Percentiles rank a stretch among this genome's conserved stretches.
Conservation (phyloP, 92 coral and sea anemone species). For the Palythoa grandis region DNA sequence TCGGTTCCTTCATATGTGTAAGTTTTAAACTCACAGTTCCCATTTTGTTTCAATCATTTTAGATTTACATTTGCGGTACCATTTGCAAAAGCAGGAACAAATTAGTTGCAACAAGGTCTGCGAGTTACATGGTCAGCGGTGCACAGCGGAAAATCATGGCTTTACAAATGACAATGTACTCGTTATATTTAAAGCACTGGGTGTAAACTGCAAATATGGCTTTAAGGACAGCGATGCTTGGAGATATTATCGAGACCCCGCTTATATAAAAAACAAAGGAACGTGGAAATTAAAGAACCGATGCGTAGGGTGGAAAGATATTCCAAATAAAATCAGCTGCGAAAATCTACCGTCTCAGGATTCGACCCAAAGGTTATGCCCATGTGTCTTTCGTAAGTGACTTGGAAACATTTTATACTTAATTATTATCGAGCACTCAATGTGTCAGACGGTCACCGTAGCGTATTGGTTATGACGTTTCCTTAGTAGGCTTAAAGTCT, state of each 20-base stretch:
- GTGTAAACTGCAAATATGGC: not conserved
- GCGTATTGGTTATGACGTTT: no score
- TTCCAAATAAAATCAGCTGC: conserved; percentile 1
- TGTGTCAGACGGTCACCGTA: no score
- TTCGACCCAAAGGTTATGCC: conserved; percentile 4
- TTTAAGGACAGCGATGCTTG: not conserved
- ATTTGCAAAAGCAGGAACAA: not conserved
- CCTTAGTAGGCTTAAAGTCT: no score
- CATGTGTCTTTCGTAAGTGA: conserved; percentile 4
- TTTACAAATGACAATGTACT: not conserved
- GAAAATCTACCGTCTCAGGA: not conserved
- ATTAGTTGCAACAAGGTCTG: conserved; percentile 10
- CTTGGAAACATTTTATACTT: not conserved
- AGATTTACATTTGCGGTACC: conserved; percentile 11
- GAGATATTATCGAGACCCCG: not conserved
- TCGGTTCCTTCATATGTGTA: no score
- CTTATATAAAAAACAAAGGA: not conserved
- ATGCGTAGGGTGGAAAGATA: conserved; percentile 25
- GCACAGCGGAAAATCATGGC: conserved; percentile 15
- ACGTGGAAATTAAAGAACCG: not conserved
- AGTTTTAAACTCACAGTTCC: no score
- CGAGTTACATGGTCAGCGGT: not conserved
- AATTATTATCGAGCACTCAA: no score
- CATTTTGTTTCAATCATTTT: not conserved
- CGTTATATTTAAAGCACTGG: not conserved